phyloP scores from a whole-genome alignment of 64 coral and sea anemone genomes.

The Porites australiensis region DNA sequence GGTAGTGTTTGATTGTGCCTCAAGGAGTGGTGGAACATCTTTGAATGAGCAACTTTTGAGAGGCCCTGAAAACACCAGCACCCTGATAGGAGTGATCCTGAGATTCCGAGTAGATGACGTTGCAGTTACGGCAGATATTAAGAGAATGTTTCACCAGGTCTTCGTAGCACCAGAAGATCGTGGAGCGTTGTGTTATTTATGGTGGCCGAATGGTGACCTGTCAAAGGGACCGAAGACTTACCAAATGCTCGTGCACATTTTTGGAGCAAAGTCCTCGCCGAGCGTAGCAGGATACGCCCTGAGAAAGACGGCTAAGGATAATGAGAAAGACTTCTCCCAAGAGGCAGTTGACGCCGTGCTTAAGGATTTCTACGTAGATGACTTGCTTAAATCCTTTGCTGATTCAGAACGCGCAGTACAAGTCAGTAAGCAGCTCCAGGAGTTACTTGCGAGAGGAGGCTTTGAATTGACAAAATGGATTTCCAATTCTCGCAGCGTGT shows the following conservation, averaged over 20 bases:
- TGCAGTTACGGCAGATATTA: conserved; percentile 49
- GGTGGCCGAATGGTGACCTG: conserved; percentile 44
- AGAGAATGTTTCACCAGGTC: conserved; percentile 64
- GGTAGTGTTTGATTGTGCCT: conserved; percentile 65
- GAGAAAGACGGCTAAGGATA: no score
- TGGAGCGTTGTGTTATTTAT: conserved; percentile 52
- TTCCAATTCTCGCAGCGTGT: conserved; percentile 34
- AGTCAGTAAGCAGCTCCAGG: no score
- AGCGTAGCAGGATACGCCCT: no score
- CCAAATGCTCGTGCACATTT: conserved; percentile 66
- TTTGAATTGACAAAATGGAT: no score
- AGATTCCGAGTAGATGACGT: conserved; percentile 42
- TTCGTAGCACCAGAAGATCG: conserved; percentile 51
- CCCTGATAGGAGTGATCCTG: conserved; percentile 49
- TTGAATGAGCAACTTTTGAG: conserved; percentile 33
- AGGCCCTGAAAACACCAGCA: conserved; percentile 64
- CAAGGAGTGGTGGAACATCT: conserved; percentile 33
- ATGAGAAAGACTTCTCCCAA: no score
- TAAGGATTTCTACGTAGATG: conserved; percentile 59
- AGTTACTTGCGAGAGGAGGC: no score
- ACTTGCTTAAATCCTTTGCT: no score
- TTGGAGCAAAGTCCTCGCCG: conserved; percentile 62
- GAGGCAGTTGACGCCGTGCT: no score
- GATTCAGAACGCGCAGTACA: no score
- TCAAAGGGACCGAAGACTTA: conserved; percentile 30